Evolutionary conservation across 2,888 invertebrate species (phyloP), one percentile per base, ranked within the genome.

Genomic region (Pachydiplax longipennis): DNA sequence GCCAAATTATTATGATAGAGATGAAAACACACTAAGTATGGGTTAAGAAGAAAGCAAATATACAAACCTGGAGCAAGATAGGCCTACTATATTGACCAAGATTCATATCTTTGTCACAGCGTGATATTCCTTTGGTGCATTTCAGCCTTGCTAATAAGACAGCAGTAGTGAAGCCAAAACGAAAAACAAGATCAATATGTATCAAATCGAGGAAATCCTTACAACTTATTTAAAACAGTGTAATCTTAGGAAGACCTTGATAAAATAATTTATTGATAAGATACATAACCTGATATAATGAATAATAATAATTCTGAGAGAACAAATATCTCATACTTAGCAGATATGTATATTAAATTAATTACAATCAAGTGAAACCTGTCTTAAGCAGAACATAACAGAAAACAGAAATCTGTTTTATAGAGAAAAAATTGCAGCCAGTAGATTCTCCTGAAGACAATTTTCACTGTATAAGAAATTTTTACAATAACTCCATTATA

Each of bases 31-130:
- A 40, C n/a, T 10, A 40, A n/a, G n/a, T n/a, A 48, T 10, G 40
- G 25, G 37, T 44, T 40, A 18, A 81, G 6, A 15, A 81, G 22
- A 81, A 82, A 40, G 2, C 13, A 65, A 40, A 73, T 40, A 18
- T 37, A 90, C 82, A 91, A 93, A 97, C 97, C 95, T 97, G 97
- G 94, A 98, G 95, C 91, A 98, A 94, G 92, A 98, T 97, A 13
- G 98, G 98, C 92, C 96, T 95, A 92, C 97, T 97, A 92, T 97
- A 97, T 92, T 94, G 94, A 48, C 95, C 94, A 87, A 96, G 93
- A 61, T 93, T 94, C 92, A 94, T 94, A 80, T 94, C 94, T 91
- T 92, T 92, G 80, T 94, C 93, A 92, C 94, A 93, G 61, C 91
- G 92, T 22, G 93, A 93, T 90, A 93, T 93, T 73, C 94, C 93